Percentiles rank a stretch among this genome's conserved stretches.
Evolutionary conservation across 2,888 invertebrate species (phyloP).

Genomic region (Catocala sponsa): DNA sequence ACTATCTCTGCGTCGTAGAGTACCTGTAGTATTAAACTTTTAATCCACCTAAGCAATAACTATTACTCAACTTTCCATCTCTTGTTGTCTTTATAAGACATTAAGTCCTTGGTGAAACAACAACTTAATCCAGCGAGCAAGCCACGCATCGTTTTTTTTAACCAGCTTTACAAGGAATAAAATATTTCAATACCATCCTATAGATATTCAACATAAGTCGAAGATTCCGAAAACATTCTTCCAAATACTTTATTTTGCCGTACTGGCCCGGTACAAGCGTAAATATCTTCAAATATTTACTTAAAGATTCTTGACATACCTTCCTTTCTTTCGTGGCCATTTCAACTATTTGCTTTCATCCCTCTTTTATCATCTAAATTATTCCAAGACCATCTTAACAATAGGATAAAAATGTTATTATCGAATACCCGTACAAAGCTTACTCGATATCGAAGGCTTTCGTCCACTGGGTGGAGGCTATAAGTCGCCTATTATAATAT

Average conservation of each 20-base stretch:
- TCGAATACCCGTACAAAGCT: slow-evolving; percentile 4
- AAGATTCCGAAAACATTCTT: not conserved
- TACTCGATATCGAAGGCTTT: slow-evolving; percentile 5
- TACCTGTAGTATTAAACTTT: too few species aligned
- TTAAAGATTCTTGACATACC: slow-evolving; percentile 26
- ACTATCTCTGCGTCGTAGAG: too few species aligned
- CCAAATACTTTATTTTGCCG: slow-evolving; percentile 1
- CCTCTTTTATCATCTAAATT: slow-evolving; percentile 20
- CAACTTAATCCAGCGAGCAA: too few species aligned
- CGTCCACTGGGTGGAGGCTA: slow-evolving; percentile 3
- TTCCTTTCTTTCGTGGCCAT: slow-evolving; percentile 24
- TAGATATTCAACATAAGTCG: too few species aligned
- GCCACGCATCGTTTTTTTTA: too few species aligned
- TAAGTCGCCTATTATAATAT: slow-evolving; percentile 9
- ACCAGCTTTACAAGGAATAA: too few species aligned
- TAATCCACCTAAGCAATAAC: too few species aligned
- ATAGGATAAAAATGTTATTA: slow-evolving; percentile 7
- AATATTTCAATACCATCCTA: too few species aligned
- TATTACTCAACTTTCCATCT: too few species aligned
- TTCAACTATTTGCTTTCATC: slow-evolving; percentile 50
- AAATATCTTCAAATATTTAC: slow-evolving; percentile 4
- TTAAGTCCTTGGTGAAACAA: too few species aligned
- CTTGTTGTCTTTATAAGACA: too few species aligned
- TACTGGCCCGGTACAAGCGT: not conserved
- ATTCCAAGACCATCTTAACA: slow-evolving; percentile 29